Conservation (phyloP, 2,797 vertebrate genomes). For the Cottoperca gobio region DNA sequence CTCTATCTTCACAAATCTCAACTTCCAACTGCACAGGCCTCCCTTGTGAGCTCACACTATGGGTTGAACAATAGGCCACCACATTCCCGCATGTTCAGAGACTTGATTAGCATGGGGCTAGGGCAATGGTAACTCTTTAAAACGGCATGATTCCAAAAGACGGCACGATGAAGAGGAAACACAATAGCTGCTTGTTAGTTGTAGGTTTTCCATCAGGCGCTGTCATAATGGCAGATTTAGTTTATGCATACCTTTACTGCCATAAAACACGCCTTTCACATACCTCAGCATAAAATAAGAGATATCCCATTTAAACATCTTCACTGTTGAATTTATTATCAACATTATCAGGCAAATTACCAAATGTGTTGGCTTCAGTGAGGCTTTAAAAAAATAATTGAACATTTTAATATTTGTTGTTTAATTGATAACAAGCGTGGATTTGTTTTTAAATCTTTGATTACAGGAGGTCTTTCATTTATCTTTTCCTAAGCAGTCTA, state of each 20-base stretch:
- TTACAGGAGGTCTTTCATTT: neutral
- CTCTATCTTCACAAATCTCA: conserved; percentile 83
- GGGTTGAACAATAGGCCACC: conserved; percentile 84
- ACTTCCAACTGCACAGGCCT: conserved; percentile 83
- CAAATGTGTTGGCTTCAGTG: neutral
- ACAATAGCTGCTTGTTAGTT: conserved; percentile 78
- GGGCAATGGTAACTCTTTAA: conserved; percentile 80
- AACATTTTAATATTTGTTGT: neutral
- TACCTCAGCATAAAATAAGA: neutral
- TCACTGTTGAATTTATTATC: neutral
- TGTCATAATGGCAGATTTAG: conserved; percentile 51
- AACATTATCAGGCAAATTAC: conserved; percentile 3
- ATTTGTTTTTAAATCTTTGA: conserved; percentile 13
- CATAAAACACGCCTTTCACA: neutral
- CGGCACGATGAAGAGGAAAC: conserved; percentile 75
- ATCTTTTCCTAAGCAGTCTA: neutral
- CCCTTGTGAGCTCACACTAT: conserved; percentile 85
- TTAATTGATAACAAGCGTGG: conserved; percentile 7
- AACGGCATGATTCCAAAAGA: conserved; percentile 72
- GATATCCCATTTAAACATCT: neutral
- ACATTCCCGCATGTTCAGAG: conserved; percentile 85
- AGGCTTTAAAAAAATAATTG: neutral
- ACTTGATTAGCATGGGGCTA: conserved; percentile 80
- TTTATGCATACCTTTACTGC: conserved; percentile 26
- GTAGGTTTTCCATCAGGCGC: conserved; percentile 51